Base-by-base conservation (phyloP, 2,113 vertebrate species). In the Tonatia bakeri region DNA sequence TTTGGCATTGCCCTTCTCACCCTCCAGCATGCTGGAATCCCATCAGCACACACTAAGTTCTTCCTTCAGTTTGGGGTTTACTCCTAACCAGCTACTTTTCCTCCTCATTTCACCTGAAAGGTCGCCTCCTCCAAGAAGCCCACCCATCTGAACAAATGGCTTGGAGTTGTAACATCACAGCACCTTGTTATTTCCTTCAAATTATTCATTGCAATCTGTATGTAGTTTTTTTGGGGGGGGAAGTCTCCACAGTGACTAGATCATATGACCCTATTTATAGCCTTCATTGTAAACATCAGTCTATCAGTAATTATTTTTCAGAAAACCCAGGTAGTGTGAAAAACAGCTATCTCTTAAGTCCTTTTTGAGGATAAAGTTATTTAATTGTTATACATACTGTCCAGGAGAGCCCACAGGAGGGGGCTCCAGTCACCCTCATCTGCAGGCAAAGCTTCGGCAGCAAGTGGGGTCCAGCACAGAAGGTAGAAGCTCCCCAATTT, bases 401-500 rank as follows among this genome's bases (percentile, higher is more conserved):
- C 19, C 7, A 15, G 28, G 14, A 4, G 65, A 67, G 24, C 26
- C 22, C 70, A 13, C 12, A 8, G 0, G 3, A 6, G 40, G 0
- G 3, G n/a, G 50, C 22, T 86, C 1, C 3, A 47, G 33, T 31
- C 54, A 28, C 56, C 31, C 50, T 45, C 45, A 17, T 36, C 64
- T 47, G 73, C 24, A 31, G 28, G 47, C 11, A 38, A 19, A 67
- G 31, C 14, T 20, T 40, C 67, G 76, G 72, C 50, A 33, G 43
- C 72, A 65, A 8, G 16, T 1, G 4, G 24, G 28, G 28, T 31
- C 47, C 47, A 28, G 43, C 19, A 17, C 45, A 70, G 56, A 73
- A 31, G 10, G 16, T 0, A 1, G n/a, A 77, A 36, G 28, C 2
- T 0, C 0, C 59, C 59, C 59, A 5, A 20, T 19, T 14, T 36